Conservation (phyloP, 1,140 invertebrate genomes). For the Araneus ventricosus region DNA sequence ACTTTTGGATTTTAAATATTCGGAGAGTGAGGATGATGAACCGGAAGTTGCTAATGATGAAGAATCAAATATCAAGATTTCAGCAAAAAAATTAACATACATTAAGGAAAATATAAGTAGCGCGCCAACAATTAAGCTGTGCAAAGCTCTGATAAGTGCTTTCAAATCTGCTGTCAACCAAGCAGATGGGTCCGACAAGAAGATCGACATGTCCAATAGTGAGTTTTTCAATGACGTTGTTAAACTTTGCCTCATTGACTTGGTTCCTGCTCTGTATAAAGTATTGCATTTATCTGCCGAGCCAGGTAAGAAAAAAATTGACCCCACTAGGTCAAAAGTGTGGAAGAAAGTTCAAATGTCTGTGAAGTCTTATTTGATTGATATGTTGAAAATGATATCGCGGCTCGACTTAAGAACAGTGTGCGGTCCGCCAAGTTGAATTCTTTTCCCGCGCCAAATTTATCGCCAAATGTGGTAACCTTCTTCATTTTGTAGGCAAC, state of each 20-base stretch:
- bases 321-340: constrained; percentile 86
- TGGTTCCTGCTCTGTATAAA: constrained; percentile 87
- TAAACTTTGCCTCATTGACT: constrained; percentile 90
- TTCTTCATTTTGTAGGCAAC: too few relatives aligned
- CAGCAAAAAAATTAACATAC: constrained; percentile 12
- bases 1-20: constrained; percentile 87
- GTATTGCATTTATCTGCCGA: constrained; percentile 85
- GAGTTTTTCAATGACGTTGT: constrained; percentile 92
- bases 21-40: constrained; percentile 83
- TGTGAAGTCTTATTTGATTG: constrained; percentile 88
- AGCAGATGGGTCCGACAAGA: constrained; percentile 22
- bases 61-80: background rate
- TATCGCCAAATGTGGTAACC: too few relatives aligned
- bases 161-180: constrained; percentile 49
- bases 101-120: constrained; percentile 38
- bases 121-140: constrained; percentile 15
- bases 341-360: constrained; percentile 88
- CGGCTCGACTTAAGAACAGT: too few relatives aligned
- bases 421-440: too few relatives aligned
- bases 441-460: too few relatives aligned
- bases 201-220: constrained; percentile 26
- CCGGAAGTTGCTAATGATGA: background rate
- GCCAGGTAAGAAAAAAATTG: constrained; percentile 74
- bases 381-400: constrained; percentile 89
- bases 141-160: constrained; percentile 18